A percentile compares a stretch with the other conserved stretches of the same genome.
phyloP scores from a whole-genome alignment of 2,888 invertebrate genomes.

The Trichogramma dendrolimi region DNA sequence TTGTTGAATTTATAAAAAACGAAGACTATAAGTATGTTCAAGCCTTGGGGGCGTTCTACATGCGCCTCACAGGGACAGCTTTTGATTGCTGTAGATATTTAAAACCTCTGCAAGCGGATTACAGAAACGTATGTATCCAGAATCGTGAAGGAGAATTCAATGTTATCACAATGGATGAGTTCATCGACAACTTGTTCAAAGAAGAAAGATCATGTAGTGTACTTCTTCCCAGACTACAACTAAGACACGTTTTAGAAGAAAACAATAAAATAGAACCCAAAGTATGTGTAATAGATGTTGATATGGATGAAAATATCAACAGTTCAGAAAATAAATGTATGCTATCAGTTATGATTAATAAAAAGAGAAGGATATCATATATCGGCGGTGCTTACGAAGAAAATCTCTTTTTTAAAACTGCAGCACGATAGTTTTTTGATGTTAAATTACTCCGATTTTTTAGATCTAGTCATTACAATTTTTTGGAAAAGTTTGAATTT shows the following conservation, averaged over 20 bases:
- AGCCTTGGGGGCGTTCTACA: slow-evolving; percentile 92
- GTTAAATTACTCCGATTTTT: no score
- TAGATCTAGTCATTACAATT: no score
- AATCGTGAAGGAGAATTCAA: slow-evolving; percentile 85
- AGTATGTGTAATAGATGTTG: slow-evolving; percentile 86
- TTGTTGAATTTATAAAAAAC: slow-evolving; percentile 98
- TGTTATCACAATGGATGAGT: slow-evolving; percentile 94
- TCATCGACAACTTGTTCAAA: slow-evolving; percentile 86
- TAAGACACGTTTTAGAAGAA: slow-evolving; percentile 87
- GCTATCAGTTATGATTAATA: slow-evolving; percentile 35
- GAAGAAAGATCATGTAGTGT: slow-evolving; percentile 95
- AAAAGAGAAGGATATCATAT: slow-evolving; percentile 47
- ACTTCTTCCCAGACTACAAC: slow-evolving; percentile 90
- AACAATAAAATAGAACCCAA: slow-evolving; percentile 90
- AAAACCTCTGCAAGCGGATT: slow-evolving; percentile 96
- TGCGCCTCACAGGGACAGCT: slow-evolving; percentile 90
- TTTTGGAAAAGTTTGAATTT: no score
- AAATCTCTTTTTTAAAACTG: no score
- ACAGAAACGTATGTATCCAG: slow-evolving; percentile 86
- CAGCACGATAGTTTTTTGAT: no score
- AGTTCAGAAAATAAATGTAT: slow-evolving; percentile 51
- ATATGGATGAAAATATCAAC: slow-evolving; percentile 76
- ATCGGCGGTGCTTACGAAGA: no score
- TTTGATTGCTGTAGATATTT: slow-evolving; percentile 96
- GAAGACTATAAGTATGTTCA: slow-evolving; percentile 99